phyloP scores from a whole-genome alignment of 2,797 vertebrate species.

The Rhabdophis nuchalis region DNA sequence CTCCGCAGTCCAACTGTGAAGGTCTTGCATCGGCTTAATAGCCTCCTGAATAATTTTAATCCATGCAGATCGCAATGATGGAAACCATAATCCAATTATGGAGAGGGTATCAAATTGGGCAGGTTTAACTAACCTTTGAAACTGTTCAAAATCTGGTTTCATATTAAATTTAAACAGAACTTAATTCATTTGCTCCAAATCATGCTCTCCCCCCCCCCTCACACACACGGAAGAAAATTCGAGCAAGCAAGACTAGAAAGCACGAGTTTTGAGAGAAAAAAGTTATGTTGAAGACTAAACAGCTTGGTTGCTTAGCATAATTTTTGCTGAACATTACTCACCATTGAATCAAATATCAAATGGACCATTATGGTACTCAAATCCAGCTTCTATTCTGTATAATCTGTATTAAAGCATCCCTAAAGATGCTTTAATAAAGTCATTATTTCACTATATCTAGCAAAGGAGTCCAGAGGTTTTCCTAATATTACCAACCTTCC shows the following conservation, averaged over 20 bases:
- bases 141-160: background rate
- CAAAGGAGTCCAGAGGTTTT: background rate
- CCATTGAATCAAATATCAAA: background rate
- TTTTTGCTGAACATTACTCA: background rate
- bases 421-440: background rate
- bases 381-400: background rate
- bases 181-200: background rate
- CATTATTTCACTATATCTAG: background rate
- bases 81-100: background rate
- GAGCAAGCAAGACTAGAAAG: background rate
- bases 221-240: too few species aligned
- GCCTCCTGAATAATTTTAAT: background rate
- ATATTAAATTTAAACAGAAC: background rate
- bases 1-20: conserved; percentile 14
- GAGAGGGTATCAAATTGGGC: background rate
- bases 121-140: background rate
- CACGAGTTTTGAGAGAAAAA: background rate
- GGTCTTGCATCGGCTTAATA: background rate
- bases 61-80: background rate
- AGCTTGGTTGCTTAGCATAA: background rate
- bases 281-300: background rate
- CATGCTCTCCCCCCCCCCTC: background rate
- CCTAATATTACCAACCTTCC: background rate
- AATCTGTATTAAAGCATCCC: background rate
- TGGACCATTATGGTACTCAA: background rate